Evolutionary conservation across 2,888 invertebrate genomes (phyloP).

Genomic region (Steinernema hermaphroditum): DNA sequence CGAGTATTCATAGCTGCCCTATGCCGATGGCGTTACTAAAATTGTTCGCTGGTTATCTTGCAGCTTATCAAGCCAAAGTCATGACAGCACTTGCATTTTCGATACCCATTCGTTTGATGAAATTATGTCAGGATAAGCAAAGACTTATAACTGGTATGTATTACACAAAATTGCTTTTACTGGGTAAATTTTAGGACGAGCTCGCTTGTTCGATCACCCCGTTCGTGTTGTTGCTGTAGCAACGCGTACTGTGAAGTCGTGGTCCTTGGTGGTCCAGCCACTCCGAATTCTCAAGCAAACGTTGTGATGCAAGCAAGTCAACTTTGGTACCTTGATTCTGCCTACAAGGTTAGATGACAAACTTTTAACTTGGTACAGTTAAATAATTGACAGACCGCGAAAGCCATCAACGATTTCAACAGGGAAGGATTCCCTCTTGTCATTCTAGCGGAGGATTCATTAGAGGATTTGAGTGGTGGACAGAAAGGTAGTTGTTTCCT

Average conservation of each 20-base stretch:
- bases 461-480: constrained; percentile 98
- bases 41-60: constrained; percentile 90
- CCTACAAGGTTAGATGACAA: constrained; percentile 76
- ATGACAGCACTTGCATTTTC: constrained; percentile 90
- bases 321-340: constrained; percentile 95
- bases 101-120: constrained; percentile 79
- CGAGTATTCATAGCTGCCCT: constrained; percentile 93
- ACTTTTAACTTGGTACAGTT: background rate
- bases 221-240: constrained; percentile 95
- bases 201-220: constrained; percentile 90
- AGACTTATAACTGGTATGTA: constrained; percentile 77
- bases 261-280: constrained; percentile 96
- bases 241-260: constrained; percentile 88
- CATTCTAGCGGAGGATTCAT: constrained; percentile 98
- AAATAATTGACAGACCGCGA: constrained; percentile 79
- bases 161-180: constrained; percentile 10
- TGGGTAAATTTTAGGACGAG: constrained; percentile 74
- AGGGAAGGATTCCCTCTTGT: constrained; percentile 90
- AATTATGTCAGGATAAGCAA: constrained; percentile 94
- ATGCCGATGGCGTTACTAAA: constrained; percentile 77
- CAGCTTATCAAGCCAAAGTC: constrained; percentile 76
- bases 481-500: constrained; percentile 78
- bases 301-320: constrained; percentile 78
- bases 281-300: constrained; percentile 87
- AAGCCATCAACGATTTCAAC: constrained; percentile 94